Conservation (phyloP, 1,140 invertebrate genomes). For the Leptestheria dahalacensis region DNA sequence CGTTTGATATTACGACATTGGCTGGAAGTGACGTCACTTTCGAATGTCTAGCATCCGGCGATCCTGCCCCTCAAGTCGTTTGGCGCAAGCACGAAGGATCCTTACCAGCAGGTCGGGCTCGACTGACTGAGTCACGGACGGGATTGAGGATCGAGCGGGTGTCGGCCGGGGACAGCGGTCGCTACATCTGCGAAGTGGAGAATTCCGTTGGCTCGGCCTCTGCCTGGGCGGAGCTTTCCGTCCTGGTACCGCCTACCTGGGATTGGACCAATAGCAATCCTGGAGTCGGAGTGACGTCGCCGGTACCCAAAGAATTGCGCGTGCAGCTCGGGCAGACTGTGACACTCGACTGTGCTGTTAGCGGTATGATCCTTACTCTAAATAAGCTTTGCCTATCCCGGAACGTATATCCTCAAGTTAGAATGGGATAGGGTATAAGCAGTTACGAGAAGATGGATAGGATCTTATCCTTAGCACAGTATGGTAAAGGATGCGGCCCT, state of each 20-base stretch:
- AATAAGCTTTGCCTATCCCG: too few relatives aligned
- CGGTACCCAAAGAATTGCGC: slow-evolving; percentile 44
- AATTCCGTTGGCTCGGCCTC: slow-evolving; percentile 28
- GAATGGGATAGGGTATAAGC: too few relatives aligned
- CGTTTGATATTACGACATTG: slow-evolving; percentile 64
- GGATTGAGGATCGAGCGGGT: slow-evolving; percentile 55
- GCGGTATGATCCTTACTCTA: too few relatives aligned
- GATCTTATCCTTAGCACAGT: too few relatives aligned
- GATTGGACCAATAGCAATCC: slow-evolving; percentile 3
- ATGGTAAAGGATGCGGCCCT: too few relatives aligned
- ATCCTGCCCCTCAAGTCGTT: slow-evolving; percentile 68
- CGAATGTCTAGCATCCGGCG: slow-evolving; percentile 66
- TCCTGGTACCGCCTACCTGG: slow-evolving; percentile 17
- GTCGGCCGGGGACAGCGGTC: slow-evolving; percentile 34
- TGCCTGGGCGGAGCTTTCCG: slow-evolving; percentile 26
- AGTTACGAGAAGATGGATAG: too few relatives aligned
- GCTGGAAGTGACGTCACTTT: slow-evolving; percentile 62
- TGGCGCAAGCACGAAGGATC: slow-evolving; percentile 77
- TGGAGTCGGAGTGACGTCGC: slow-evolving; percentile 11
- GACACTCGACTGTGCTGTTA: slow-evolving; percentile 46
- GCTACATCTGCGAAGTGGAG: slow-evolving; percentile 29
- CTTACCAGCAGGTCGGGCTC: slow-evolving; percentile 18
- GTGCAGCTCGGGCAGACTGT: slow-evolving; percentile 46
- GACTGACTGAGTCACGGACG: slow-evolving; percentile 2
- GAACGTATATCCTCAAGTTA: too few relatives aligned